These are phyloP conservation scores for Bicyclus anynana DNA, from an alignment of 1,140 invertebrate genomes.

Conservation along the genomic window DNA sequence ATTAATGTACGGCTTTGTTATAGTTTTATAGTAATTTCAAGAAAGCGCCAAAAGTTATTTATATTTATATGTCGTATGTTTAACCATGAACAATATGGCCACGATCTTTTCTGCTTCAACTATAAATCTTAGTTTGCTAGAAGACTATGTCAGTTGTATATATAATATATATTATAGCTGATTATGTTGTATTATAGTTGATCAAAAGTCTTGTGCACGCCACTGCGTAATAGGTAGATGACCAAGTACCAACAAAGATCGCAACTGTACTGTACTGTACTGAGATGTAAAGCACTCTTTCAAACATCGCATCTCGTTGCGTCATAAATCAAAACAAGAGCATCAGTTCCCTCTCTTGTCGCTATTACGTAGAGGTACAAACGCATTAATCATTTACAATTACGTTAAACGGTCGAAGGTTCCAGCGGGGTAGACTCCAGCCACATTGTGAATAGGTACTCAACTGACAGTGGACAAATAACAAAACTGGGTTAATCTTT, in stretches of 20 bases:
- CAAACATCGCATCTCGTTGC: conserved; percentile 3
- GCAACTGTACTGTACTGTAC: background rate
- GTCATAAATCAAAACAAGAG: conserved; percentile 61
- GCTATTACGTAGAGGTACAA: conserved; percentile 58
- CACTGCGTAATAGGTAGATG: too few species aligned
- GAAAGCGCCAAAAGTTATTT: too few species aligned
- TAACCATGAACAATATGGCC: too few species aligned
- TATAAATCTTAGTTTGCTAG: too few species aligned
- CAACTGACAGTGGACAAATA: conserved; percentile 76
- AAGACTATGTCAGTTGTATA: too few species aligned
- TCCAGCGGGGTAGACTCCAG: conserved; percentile 60
- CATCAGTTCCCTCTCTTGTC: conserved; percentile 58
- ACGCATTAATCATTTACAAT: conserved; percentile 75
- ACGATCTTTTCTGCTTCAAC: too few species aligned
- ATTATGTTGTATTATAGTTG: too few species aligned
- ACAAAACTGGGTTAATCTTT: conserved; percentile 77
- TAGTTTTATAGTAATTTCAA: too few species aligned
- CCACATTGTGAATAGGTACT: conserved; percentile 74
- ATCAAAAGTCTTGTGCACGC: too few species aligned
- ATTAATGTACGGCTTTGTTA: too few species aligned
- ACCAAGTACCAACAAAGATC: background rate
- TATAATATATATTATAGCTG: too few species aligned
- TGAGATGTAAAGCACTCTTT: background rate
- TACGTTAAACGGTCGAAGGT: conserved; percentile 72
- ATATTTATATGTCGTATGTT: too few species aligned